A percentile compares a stretch with the other conserved stretches of the same genome.
These are phyloP conservation scores for Tribolium castaneum DNA, from an alignment of 1,140 invertebrate species.

Conservation along the genomic window DNA sequence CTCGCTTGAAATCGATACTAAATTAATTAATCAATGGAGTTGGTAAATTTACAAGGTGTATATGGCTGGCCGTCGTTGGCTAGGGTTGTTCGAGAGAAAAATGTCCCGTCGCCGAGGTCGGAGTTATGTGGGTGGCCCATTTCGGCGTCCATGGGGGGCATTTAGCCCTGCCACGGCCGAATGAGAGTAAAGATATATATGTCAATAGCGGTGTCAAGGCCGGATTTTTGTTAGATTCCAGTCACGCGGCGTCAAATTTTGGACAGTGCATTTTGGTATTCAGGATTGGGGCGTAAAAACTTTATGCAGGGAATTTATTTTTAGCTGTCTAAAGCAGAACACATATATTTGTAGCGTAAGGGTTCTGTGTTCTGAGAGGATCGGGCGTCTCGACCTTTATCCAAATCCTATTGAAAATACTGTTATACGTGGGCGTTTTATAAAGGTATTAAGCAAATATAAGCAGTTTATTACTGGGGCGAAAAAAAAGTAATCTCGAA, in stretches of 20 bases:
- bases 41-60: slow-evolving; percentile 4
- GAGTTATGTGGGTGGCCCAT: slow-evolving; percentile 6
- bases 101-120: background rate
- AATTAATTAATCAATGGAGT: slow-evolving; percentile 22
- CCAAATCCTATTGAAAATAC: slow-evolving; percentile 14
- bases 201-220: background rate
- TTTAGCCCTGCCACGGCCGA: background rate
- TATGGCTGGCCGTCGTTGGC: background rate
- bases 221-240: background rate
- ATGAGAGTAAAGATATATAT: slow-evolving; percentile 1
- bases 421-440: slow-evolving; percentile 25
- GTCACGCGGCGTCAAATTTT: background rate
- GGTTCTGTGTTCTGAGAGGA: slow-evolving; percentile 36
- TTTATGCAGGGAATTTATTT: slow-evolving; percentile 36
- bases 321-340: slow-evolving; percentile 39
- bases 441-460: slow-evolving; percentile 33
- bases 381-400: background rate
- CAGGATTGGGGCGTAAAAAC: background rate
- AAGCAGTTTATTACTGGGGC: slow-evolving; percentile 24
- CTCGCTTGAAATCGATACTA: background rate
- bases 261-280: slow-evolving; percentile 6
- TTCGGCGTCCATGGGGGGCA: background rate
- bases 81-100: slow-evolving; percentile 13
- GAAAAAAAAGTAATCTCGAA: slow-evolving; percentile 28
- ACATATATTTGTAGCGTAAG: slow-evolving; percentile 35